These are phyloP conservation scores for Seriola dumerili DNA, from an alignment of 2,113 vertebrate species.

Conservation along the genomic window DNA sequence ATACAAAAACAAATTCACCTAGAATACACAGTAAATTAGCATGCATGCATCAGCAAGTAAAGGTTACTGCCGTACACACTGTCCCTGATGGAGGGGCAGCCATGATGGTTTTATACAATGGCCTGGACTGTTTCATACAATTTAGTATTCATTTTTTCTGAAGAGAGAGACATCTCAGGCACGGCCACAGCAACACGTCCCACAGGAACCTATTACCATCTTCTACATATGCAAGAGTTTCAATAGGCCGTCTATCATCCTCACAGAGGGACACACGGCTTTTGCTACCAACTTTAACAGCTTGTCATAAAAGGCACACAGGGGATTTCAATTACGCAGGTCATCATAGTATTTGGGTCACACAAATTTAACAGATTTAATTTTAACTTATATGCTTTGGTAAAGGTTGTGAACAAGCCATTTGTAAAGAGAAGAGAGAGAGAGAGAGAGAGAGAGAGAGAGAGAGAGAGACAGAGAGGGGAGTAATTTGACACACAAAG, in stretches of 20 bases:
- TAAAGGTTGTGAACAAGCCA: constrained; percentile 16
- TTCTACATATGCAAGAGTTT: constrained; percentile 77
- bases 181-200: constrained; percentile 67
- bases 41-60: constrained; percentile 20
- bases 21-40: background rate
- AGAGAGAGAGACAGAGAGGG: background rate
- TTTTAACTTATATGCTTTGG: constrained; percentile 40
- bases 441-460: background rate
- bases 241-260: constrained; percentile 77
- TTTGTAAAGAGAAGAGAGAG: constrained; percentile 27
- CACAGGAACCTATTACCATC: constrained; percentile 80
- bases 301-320: constrained; percentile 66
- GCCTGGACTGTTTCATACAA: constrained; percentile 53
- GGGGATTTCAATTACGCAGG: constrained; percentile 69
- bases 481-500: background rate
- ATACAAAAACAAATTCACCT: background rate
- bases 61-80: constrained; percentile 13
- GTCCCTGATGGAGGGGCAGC: constrained; percentile 22
- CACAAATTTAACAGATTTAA: constrained; percentile 38
- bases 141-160: constrained; percentile 60
- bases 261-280: constrained; percentile 69
- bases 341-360: constrained; percentile 70
- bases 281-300: constrained; percentile 70
- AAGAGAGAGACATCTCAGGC: constrained; percentile 48
- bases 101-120: constrained; percentile 45